Evolutionary conservation across 2,113 vertebrate species (phyloP), one percentile per base, ranked within the genome.

Genomic region (Puma concolor): DNA sequence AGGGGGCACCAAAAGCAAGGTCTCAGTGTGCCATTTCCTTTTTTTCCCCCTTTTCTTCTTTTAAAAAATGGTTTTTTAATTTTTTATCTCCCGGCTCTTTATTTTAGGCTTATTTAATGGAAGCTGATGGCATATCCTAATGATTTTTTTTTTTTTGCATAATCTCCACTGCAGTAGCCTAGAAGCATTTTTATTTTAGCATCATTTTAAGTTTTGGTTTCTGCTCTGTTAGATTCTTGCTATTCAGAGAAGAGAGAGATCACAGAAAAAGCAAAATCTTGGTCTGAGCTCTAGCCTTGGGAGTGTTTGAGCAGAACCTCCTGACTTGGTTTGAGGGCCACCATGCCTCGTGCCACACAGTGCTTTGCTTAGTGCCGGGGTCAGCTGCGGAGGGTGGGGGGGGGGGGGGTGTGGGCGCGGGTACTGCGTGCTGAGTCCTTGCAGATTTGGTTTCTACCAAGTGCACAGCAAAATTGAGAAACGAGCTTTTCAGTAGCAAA

Each of bases 31-130:
- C 63, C 7, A 67, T 33, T 67, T 71, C 54, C 25, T 81, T 38
- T 15, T 7, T 48, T 33, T 27, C 0, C 9, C 11, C 4, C 14
- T 80, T 19, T 48, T 52, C 10, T 31, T 77, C 4, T 71, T 50
- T 8, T 41, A 60, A 60, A 60, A 72, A 72, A 38, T 12, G 57
- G 21, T 71, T 48, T 96, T 57, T 17, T 54, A 71, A 71, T 3
- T 63, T 36, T 80, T 63, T 57, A 92, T 90, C 88, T 54, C 64
- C 90, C 64, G 54, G 63, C 66, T 96, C 66, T 92, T 97, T 71
- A 79, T 94, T 94, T 97, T 83, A 88, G 84, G 80, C 64, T 97
- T 97, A 88, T 60, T 95, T 98, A 97, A 80, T 0, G 23, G 79
- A 98, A 97, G 82, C 89, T 88, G 93, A 97, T 93, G 97, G 89